Conservation (phyloP, 2,113 vertebrate species). For the Salvelinus fontinalis region DNA sequence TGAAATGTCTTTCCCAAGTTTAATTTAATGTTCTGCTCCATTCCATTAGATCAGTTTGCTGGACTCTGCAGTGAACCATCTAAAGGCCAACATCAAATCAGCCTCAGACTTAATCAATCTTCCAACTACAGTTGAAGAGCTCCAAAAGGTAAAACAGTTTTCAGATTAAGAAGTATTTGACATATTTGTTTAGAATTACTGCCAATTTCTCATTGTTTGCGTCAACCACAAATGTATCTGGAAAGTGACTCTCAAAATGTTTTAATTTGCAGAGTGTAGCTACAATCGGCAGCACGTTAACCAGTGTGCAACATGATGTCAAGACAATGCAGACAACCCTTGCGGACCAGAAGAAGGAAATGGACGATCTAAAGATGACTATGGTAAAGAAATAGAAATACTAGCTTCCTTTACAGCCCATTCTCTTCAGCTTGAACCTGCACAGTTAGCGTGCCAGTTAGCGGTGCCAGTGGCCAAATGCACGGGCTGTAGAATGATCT, state of each 20-base stretch:
- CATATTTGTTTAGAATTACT: neutral
- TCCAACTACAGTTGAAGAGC: conserved; percentile 91
- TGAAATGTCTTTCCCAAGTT: neutral
- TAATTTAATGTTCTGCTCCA: conserved; percentile 2
- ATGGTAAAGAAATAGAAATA: conserved; percentile 73
- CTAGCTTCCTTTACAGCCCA: neutral
- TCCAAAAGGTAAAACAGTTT: conserved; percentile 83
- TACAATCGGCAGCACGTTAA: conserved; percentile 91
- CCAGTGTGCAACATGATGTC: conserved; percentile 91
- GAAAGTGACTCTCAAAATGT: neutral
- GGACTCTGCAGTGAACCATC: conserved; percentile 87
- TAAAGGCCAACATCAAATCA: conserved; percentile 91
- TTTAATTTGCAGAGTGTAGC: conserved; percentile 85
- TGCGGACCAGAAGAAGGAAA: conserved; percentile 82
- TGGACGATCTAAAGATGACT: conserved; percentile 74
- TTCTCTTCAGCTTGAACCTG: neutral
- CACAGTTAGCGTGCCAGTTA: neutral
- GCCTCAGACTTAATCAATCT: conserved; percentile 90
- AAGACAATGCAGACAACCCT: conserved; percentile 83
- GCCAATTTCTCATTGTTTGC: neutral
- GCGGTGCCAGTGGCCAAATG: neutral
- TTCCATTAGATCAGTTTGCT: conserved; percentile 79
- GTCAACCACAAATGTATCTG: too few species aligned
- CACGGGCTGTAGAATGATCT: neutral
- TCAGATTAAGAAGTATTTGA: neutral